phyloP scores from a whole-genome alignment of 1,140 invertebrate species.

The Drosophila mauritiana region DNA sequence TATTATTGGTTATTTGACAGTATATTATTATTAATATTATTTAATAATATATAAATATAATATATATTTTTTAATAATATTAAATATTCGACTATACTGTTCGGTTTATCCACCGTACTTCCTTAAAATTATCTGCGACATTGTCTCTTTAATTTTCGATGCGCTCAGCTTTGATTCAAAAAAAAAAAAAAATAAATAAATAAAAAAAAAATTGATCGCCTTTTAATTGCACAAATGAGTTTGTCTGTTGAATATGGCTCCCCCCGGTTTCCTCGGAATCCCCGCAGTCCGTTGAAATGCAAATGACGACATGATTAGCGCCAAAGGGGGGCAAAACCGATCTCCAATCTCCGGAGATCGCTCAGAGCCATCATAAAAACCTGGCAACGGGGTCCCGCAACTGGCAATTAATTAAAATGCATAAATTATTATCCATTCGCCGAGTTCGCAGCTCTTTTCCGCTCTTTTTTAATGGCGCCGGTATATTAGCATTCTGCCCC shows the following conservation, averaged over 20 bases:
- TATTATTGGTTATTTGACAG: not conserved
- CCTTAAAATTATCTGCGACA: constrained; percentile 16
- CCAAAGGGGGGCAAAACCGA: not conserved
- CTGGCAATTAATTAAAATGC: constrained; percentile 75
- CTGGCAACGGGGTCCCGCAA: constrained; percentile 9
- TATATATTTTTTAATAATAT: too few species aligned
- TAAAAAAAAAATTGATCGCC: constrained; percentile 46
- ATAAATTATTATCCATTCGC: constrained; percentile 62
- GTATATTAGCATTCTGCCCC: constrained; percentile 57
- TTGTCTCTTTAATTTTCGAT: constrained; percentile 20
- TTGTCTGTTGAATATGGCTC: constrained; percentile 23
- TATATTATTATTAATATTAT: too few species aligned
- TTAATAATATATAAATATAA: too few species aligned
- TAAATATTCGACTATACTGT: not conserved
- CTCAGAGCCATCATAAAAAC: constrained; percentile 50
- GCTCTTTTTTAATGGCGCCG: constrained; percentile 68
- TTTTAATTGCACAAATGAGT: constrained; percentile 56
- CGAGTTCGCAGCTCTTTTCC: constrained; percentile 39
- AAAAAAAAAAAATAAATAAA: too few species aligned
- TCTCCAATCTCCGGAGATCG: not conserved
- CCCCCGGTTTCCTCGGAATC: too few species aligned
- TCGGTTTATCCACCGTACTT: too few species aligned
- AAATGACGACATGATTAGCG: constrained; percentile 66
- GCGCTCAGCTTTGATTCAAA: constrained; percentile 41
- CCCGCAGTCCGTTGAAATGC: constrained; percentile 17